Evolutionary conservation across 2,113 vertebrate genomes (phyloP).

Genomic region (Rhinoderma darwinii): DNA sequence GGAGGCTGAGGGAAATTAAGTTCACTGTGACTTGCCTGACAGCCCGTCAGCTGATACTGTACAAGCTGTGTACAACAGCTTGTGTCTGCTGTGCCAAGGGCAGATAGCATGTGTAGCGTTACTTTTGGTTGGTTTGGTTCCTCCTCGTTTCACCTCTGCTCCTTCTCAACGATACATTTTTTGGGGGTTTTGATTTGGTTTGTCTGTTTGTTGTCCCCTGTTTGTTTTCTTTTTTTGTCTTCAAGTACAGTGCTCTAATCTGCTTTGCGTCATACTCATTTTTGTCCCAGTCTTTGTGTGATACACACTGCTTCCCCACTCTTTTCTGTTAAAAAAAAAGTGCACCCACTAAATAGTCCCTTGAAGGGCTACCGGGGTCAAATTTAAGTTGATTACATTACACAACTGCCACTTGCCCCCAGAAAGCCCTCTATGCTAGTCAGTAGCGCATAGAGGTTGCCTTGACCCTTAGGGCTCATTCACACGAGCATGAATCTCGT

Average conservation of each 20-base stretch:
- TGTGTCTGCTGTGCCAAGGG: neutral
- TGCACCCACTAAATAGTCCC: neutral
- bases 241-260: neutral
- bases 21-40: constrained; percentile 8
- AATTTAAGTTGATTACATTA: neutral
- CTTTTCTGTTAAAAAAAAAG: neutral
- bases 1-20: neutral
- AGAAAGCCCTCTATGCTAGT: too few species aligned
- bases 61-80: neutral
- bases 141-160: neutral
- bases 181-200: neutral
- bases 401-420: neutral
- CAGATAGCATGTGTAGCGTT: neutral
- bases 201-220: neutral
- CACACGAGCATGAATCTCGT: too few species aligned
- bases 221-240: neutral
- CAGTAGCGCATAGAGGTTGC: too few species aligned
- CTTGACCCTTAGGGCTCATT: too few species aligned
- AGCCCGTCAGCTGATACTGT: neutral
- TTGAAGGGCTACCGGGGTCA: neutral
- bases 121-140: constrained; percentile 1
- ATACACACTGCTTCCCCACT: neutral
- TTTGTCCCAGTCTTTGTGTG: neutral
- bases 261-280: neutral
- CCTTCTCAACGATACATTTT: neutral